Percentiles rank a stretch among this genome's conserved stretches.
These are phyloP conservation scores for Ooceraea biroi DNA, from an alignment of 1,140 invertebrate species.

Conservation along the genomic window DNA sequence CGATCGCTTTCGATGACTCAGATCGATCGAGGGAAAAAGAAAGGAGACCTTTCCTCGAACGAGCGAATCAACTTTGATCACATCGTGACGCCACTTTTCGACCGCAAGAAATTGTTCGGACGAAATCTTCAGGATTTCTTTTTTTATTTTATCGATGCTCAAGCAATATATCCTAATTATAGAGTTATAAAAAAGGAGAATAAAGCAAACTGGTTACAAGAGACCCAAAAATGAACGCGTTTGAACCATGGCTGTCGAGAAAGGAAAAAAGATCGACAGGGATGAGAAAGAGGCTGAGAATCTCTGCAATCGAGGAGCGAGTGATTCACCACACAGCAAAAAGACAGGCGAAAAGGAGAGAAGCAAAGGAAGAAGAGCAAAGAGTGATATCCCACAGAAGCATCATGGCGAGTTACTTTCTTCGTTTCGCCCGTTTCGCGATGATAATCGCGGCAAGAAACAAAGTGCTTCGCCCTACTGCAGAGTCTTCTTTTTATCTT, in stretches of 20 bases:
- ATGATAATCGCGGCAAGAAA: slow-evolving; percentile 28
- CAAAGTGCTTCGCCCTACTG: neutral
- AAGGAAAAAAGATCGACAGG: neutral
- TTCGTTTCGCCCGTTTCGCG: slow-evolving; percentile 32
- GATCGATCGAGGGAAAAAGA: neutral
- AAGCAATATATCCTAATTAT: slow-evolving; percentile 6
- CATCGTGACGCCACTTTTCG: neutral
- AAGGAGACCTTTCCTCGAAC: slow-evolving; percentile 19
- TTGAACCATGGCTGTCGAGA: neutral
- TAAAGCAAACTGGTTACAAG: slow-evolving; percentile 2
- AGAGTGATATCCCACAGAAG: slow-evolving; percentile 8
- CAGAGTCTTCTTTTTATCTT: neutral
- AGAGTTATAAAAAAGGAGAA: neutral
- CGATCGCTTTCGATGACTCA: slow-evolving; percentile 42
- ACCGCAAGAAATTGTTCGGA: neutral
- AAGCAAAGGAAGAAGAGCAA: slow-evolving; percentile 38
- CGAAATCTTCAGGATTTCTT: neutral
- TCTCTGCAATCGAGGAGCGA: slow-evolving; percentile 65
- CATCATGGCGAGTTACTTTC: slow-evolving; percentile 48
- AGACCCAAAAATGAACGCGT: neutral
- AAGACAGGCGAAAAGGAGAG: slow-evolving; percentile 52
- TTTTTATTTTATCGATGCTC: neutral
- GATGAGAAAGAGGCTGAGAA: slow-evolving; percentile 65
- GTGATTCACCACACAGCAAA: slow-evolving; percentile 72
- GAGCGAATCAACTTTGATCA: neutral